Conservation (phyloP, 2,797 vertebrate species). For the Sebastes itinus region DNA sequence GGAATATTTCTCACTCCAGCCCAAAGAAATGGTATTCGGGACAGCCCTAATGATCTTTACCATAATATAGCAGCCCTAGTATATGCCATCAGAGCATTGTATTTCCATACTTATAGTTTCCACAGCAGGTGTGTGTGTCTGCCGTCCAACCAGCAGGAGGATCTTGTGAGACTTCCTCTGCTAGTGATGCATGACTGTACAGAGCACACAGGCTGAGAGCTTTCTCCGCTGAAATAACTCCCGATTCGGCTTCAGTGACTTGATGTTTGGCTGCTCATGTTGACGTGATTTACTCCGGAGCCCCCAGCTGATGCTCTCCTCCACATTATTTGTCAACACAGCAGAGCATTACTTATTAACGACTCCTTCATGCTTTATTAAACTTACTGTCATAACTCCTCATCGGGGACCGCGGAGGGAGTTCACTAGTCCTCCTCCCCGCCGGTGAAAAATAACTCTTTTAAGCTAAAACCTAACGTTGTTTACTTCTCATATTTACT, state of each 20-base stretch:
- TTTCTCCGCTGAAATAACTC: slow-evolving; percentile 10
- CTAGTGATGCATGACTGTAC: slow-evolving; percentile 4
- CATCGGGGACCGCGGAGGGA: slow-evolving; percentile 68
- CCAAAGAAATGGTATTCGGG: no score
- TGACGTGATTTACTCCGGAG: slow-evolving; percentile 77
- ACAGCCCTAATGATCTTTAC: no score
- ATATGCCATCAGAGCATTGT: not conserved
- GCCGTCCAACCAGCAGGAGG: not conserved
- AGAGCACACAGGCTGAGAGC: not conserved
- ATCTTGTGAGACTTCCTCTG: not conserved
- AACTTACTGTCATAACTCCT: slow-evolving; percentile 85
- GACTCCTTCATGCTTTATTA: slow-evolving; percentile 87
- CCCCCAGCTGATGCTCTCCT: slow-evolving; percentile 70
- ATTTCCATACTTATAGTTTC: not conserved
- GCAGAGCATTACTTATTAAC: slow-evolving; percentile 88
- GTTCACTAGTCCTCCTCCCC: slow-evolving; percentile 54
- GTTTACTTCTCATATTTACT: slow-evolving; percentile 30
- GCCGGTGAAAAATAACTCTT: slow-evolving; percentile 19
- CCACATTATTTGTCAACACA: slow-evolving; percentile 85
- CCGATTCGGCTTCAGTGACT: slow-evolving; percentile 4
- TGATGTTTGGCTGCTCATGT: slow-evolving; percentile 58
- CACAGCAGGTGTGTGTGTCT: not conserved
- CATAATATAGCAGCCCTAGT: no score
- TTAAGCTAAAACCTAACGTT: slow-evolving; percentile 12
- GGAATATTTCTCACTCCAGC: no score